These are phyloP conservation scores for Nomada lathburiana DNA, from an alignment of 2,888 invertebrate species.

Conservation along the genomic window DNA sequence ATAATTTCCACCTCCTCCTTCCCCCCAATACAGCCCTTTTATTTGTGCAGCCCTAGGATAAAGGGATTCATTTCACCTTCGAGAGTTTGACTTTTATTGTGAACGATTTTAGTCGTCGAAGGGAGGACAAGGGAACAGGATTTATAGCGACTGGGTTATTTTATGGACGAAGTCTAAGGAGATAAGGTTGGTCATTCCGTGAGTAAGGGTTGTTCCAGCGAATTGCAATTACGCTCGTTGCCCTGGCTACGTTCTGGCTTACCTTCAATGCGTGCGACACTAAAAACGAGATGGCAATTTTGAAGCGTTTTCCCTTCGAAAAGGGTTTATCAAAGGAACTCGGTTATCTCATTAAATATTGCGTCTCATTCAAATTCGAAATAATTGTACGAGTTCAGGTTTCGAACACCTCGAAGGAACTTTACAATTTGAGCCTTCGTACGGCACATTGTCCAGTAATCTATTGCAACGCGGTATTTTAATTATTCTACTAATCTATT, in stretches of 20 bases:
- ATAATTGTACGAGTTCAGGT: too few relatives aligned
- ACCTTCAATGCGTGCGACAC: neutral
- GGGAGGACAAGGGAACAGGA: neutral
- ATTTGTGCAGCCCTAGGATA: neutral
- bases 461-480: too few relatives aligned
- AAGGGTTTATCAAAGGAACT: neutral
- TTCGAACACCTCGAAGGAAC: too few relatives aligned
- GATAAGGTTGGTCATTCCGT: neutral
- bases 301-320: neutral
- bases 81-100: neutral
- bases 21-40: neutral
- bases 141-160: slow-evolving; percentile 1
- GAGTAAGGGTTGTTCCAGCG: neutral
- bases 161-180: neutral
- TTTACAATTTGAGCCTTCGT: too few relatives aligned
- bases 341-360: neutral
- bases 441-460: too few relatives aligned
- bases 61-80: neutral
- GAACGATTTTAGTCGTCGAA: neutral
- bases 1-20: slow-evolving; percentile 41
- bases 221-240: neutral
- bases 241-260: too few relatives aligned
- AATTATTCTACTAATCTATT: too few relatives aligned
- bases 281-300: neutral
- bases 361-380: too few relatives aligned